phyloP scores from a whole-genome alignment of 1,140 invertebrate genomes.

The Drosophila busckii region DNA sequence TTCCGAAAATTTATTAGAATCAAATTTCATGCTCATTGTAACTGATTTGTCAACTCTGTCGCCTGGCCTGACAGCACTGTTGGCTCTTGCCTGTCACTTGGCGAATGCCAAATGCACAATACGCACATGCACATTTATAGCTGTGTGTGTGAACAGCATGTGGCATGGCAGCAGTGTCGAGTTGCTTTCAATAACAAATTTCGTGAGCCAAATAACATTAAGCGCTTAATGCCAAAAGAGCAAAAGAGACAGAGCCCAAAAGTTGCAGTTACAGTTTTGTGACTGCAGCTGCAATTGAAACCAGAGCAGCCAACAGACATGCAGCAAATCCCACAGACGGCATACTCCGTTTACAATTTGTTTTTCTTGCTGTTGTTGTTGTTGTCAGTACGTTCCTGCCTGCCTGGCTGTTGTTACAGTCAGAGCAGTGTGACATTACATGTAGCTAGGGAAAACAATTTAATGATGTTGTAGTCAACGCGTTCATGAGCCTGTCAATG shows the following conservation, averaged over 20 bases:
- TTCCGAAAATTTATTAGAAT: too few species aligned
- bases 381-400: slow-evolving; percentile 28
- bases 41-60: slow-evolving; percentile 8
- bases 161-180: slow-evolving; percentile 15
- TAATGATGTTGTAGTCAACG: slow-evolving; percentile 58
- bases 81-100: slow-evolving; percentile 32
- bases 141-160: slow-evolving; percentile 2
- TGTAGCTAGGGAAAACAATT: slow-evolving; percentile 69
- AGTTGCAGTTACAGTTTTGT: slow-evolving; percentile 14
- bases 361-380: slow-evolving; percentile 2
- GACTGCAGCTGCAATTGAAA: not conserved
- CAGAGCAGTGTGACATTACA: slow-evolving; percentile 41
- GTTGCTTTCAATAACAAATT: slow-evolving; percentile 42
- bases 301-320: slow-evolving; percentile 11
- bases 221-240: slow-evolving; percentile 1
- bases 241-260: not conserved
- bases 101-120: slow-evolving; percentile 24
- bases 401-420: too few species aligned
- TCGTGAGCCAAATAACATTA: slow-evolving; percentile 43
- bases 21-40: not conserved
- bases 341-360: slow-evolving; percentile 7
- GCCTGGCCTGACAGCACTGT: slow-evolving; percentile 35
- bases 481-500: slow-evolving; percentile 33
- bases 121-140: not conserved
- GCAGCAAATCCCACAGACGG: slow-evolving; percentile 12